A percentile compares a stretch with the other conserved stretches of the same genome.
Conservation (phyloP, 1,140 invertebrate genomes). For the Belonocnema kinseyi region DNA sequence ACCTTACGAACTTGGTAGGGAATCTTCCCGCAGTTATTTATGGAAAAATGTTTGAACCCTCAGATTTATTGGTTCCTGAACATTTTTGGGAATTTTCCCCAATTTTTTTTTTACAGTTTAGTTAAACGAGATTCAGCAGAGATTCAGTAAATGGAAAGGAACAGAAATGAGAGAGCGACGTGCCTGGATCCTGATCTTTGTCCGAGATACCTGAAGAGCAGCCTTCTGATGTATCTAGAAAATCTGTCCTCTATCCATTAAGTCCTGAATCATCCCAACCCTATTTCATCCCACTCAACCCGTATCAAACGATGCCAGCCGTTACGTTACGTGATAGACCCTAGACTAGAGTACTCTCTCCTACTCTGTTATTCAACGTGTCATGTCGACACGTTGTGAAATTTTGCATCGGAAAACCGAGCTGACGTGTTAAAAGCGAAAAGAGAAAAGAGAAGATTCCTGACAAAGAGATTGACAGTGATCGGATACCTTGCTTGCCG, state of each 20-base stretch:
- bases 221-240: conserved; percentile 69
- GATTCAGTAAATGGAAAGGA: conserved; percentile 4
- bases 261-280: conserved; percentile 62
- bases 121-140: not conserved
- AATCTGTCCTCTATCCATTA: conserved; percentile 72
- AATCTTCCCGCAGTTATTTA: too few relatives aligned
- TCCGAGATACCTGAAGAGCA: conserved; percentile 61
- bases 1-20: too few relatives aligned
- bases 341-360: conserved; percentile 19
- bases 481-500: conserved; percentile 18
- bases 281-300: conserved; percentile 44
- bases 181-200: conserved; percentile 67
- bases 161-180: conserved; percentile 58
- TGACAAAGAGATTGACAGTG: conserved; percentile 30
- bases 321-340: conserved; percentile 42
- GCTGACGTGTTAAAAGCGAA: conserved; percentile 28
- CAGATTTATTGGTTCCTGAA: too few relatives aligned
- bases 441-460: not conserved
- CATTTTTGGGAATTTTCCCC: too few relatives aligned
- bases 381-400: conserved; percentile 11
- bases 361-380: not conserved
- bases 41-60: too few relatives aligned
- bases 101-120: too few relatives aligned
- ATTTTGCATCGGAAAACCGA: conserved; percentile 26
- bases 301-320: conserved; percentile 49